Percentiles rank a stretch among this genome's conserved stretches.
These are phyloP conservation scores for Sycophila sp. DNA, from an alignment of 1,140 invertebrate genomes.

Conservation along the genomic window DNA sequence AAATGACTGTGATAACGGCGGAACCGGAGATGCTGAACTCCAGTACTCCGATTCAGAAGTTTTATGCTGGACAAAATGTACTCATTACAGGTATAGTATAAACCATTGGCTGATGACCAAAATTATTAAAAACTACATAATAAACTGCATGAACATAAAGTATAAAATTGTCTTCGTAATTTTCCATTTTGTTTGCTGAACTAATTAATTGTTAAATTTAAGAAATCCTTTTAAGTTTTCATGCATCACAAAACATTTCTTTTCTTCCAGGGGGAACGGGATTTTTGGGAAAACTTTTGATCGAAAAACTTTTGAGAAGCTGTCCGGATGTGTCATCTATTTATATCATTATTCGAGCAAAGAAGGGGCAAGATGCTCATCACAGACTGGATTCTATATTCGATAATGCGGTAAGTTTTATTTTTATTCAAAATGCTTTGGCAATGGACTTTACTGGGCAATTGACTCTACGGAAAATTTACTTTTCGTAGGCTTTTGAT, in stretches of 20 bases:
- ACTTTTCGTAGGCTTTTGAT: conserved; percentile 53
- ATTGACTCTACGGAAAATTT: not conserved
- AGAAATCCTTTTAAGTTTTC: too few relatives aligned
- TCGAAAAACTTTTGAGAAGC: conserved; percentile 84
- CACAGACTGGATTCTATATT: conserved; percentile 73
- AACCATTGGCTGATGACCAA: too few relatives aligned
- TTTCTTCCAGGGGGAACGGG: conserved; percentile 66
- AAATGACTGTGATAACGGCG: conserved; percentile 46
- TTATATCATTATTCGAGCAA: conserved; percentile 81
- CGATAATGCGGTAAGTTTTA: conserved; percentile 70
- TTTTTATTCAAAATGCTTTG: too few relatives aligned
- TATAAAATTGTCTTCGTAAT: too few relatives aligned
- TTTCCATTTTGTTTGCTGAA: too few relatives aligned
- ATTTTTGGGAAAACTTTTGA: conserved; percentile 78
- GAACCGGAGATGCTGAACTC: conserved; percentile 6
- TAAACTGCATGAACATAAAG: too few relatives aligned
- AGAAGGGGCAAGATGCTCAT: conserved; percentile 77
- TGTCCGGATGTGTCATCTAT: conserved; percentile 79
- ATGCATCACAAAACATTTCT: too few relatives aligned
- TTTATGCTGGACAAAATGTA: conserved; percentile 54
- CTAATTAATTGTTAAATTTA: too few relatives aligned
- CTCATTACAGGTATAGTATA: conserved; percentile 66
- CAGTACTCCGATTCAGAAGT: conserved; percentile 52
- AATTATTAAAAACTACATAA: too few relatives aligned
- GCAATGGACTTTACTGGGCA: too few relatives aligned